Percentiles rank a stretch among this genome's conserved stretches.
These are phyloP conservation scores for Zaprionus ornatus DNA, from an alignment of 1,140 invertebrate genomes.

Conservation along the genomic window DNA sequence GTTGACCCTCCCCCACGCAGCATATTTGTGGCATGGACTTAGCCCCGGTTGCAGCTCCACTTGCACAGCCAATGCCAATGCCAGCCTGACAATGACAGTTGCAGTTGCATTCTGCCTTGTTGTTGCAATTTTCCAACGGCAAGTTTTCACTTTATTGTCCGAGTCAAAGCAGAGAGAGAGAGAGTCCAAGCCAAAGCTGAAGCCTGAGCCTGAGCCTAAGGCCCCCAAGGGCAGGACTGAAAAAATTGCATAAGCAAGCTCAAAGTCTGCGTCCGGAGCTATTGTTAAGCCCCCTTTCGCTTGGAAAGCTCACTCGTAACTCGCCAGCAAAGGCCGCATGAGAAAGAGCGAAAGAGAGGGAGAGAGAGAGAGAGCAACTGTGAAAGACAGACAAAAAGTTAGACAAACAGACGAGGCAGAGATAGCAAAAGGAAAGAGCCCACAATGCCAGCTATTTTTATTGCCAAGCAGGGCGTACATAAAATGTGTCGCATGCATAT, in stretches of 20 bases:
- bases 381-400: constrained; percentile 15
- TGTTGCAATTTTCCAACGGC: constrained; percentile 50
- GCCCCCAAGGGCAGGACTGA: constrained; percentile 27
- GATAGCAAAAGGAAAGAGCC: constrained; percentile 56
- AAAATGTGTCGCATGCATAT: constrained; percentile 80
- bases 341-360: constrained; percentile 35
- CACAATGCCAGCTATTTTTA: constrained; percentile 79
- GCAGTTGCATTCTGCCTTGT: constrained; percentile 10
- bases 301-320: constrained; percentile 61
- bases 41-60: constrained; percentile 38
- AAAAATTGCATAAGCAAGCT: constrained; percentile 68
- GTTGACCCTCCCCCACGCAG: constrained; percentile 20
- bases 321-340: constrained; percentile 50
- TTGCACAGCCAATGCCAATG: constrained; percentile 17
- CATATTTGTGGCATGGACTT: constrained; percentile 56
- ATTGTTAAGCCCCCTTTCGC: constrained; percentile 54
- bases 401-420: constrained; percentile 39
- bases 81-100: constrained; percentile 58
- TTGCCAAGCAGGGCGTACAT: constrained; percentile 72
- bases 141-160: constrained; percentile 77
- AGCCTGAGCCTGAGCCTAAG: constrained; percentile 66
- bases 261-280: constrained; percentile 59
- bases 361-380: not conserved
- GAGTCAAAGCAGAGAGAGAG: constrained; percentile 42
- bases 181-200: constrained; percentile 59